These are phyloP conservation scores for Drosophila erecta DNA, from an alignment of 1,140 invertebrate species.

Conservation along the genomic window DNA sequence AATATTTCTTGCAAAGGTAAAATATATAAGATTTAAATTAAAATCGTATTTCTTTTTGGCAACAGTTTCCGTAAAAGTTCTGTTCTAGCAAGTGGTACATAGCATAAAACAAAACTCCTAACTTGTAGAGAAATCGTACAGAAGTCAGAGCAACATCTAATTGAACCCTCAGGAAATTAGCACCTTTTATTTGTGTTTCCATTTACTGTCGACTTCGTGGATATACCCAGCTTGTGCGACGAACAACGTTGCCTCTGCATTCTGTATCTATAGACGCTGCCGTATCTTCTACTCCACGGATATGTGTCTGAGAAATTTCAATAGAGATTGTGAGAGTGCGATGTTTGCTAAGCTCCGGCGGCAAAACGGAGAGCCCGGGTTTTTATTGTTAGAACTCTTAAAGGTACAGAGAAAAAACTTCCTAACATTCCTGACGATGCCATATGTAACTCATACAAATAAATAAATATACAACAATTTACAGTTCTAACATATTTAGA, in stretches of 20 bases:
- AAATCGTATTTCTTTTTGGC: background rate
- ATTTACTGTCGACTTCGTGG: conserved; percentile 65
- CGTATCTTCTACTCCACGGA: conserved; percentile 18
- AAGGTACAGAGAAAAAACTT: conserved; percentile 12
- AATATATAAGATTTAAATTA: background rate
- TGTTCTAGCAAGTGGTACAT: conserved; percentile 16
- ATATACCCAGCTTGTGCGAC: conserved; percentile 65
- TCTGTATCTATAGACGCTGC: conserved; percentile 3
- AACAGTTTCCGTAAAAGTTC: background rate
- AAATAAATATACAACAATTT: too few species aligned
- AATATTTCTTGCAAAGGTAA: background rate
- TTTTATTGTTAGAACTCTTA: conserved; percentile 35
- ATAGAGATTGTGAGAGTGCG: conserved; percentile 16
- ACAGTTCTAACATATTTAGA: background rate
- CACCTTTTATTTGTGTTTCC: conserved; percentile 80
- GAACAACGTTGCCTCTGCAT: conserved; percentile 28
- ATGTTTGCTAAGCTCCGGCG: conserved; percentile 38
- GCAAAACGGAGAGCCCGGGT: conserved; percentile 16
- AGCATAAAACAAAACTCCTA: conserved; percentile 1
- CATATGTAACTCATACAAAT: too few species aligned
- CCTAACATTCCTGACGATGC: background rate
- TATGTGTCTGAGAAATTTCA: conserved; percentile 9
- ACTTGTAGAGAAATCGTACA: conserved; percentile 65
- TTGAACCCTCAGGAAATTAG: conserved; percentile 84
- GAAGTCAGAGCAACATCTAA: conserved; percentile 61